These are phyloP conservation scores for Nemurella pictetii DNA, from an alignment of 2,888 invertebrate genomes.

Conservation along the genomic window DNA sequence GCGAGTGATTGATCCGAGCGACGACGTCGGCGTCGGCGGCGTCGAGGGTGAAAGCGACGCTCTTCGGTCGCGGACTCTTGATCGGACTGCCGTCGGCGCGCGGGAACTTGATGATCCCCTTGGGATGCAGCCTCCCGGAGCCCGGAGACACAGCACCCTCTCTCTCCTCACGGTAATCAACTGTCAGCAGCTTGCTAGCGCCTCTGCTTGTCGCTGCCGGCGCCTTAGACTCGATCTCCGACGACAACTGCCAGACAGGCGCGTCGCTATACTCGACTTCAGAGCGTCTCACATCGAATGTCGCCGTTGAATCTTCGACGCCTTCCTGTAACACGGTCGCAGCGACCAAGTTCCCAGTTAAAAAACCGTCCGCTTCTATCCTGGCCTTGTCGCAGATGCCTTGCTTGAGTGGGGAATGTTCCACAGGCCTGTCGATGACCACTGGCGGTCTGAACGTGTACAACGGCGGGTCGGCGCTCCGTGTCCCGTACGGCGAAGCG, in stretches of 20 bases:
- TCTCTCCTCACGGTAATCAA: neutral
- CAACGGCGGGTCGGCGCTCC: neutral
- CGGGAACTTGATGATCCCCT: constrained; percentile 1
- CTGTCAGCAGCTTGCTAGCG: neutral
- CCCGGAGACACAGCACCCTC: neutral
- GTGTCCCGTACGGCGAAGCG: neutral
- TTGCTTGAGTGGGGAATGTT: too few species aligned
- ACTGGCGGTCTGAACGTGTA: neutral
- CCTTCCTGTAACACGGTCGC: neutral
- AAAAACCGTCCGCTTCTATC: neutral
- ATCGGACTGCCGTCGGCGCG: neutral
- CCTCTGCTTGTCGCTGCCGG: neutral
- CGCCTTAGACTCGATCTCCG: neutral
- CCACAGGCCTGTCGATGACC: neutral
- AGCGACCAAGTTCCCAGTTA: neutral
- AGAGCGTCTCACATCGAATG: too few species aligned
- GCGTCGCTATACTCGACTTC: neutral
- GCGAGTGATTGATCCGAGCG: neutral
- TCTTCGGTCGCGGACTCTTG: constrained; percentile 34
- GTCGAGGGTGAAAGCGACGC: constrained; percentile 39
- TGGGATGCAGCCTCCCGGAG: neutral
- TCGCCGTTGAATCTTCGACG: neutral
- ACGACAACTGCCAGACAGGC: neutral
- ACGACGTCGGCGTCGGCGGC: neutral
- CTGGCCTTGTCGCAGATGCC: neutral